These are phyloP conservation scores for Drosophila ercepeae DNA, from an alignment of 1,140 invertebrate species.

Conservation along the genomic window DNA sequence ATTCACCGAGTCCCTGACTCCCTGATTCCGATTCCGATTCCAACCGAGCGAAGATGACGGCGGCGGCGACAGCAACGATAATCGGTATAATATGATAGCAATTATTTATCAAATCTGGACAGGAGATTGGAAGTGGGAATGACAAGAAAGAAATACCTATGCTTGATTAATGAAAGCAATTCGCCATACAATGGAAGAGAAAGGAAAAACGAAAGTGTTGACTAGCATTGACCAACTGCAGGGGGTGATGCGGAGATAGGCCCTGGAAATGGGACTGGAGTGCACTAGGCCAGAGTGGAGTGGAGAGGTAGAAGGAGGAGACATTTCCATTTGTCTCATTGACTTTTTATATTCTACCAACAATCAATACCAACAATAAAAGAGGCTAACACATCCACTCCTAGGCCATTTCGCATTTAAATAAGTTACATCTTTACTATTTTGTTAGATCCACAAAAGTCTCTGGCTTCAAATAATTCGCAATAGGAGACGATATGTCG, in stretches of 20 bases:
- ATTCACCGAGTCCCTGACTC: neutral
- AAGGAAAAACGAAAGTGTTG: slow-evolving; percentile 78
- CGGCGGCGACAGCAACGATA: slow-evolving; percentile 76
- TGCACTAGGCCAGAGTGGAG: neutral
- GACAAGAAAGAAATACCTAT: slow-evolving; percentile 43
- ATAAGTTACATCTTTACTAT: too few relatives aligned
- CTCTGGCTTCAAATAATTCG: too few relatives aligned
- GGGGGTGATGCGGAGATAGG: neutral
- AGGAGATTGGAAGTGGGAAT: neutral
- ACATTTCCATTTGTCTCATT: neutral
- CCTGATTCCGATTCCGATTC: slow-evolving; percentile 17
- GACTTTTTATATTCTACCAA: neutral
- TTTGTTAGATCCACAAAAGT: too few relatives aligned
- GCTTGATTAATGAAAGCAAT: slow-evolving; percentile 76
- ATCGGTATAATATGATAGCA: slow-evolving; percentile 80
- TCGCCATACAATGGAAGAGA: slow-evolving; percentile 63
- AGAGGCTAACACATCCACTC: neutral
- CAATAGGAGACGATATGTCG: too few relatives aligned
- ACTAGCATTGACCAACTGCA: slow-evolving; percentile 49
- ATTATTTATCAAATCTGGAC: slow-evolving; percentile 65
- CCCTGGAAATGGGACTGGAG: neutral
- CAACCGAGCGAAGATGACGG: slow-evolving; percentile 53
- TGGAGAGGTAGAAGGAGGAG: neutral
- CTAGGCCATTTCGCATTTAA: neutral
- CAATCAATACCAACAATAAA: neutral